Percentiles rank a stretch among this genome's conserved stretches.
Conservation (phyloP, 2,888 invertebrate genomes). For the Latrodectus hesperus region DNA sequence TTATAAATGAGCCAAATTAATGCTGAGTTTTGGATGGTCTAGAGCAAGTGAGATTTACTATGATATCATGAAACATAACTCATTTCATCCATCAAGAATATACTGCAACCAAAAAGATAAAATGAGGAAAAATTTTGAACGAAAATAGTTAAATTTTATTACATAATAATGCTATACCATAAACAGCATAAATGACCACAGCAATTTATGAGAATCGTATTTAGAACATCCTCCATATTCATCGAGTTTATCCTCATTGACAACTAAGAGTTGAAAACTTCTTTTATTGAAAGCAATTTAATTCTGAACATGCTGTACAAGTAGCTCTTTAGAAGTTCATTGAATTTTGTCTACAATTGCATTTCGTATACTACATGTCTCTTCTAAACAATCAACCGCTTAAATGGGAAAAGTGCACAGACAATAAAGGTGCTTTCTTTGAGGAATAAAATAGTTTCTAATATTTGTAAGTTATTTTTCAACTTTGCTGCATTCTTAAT, state of each 20-base stretch:
- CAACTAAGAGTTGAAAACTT: too few species aligned
- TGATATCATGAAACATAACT: background rate
- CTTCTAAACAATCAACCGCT: background rate
- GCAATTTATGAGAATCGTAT: background rate
- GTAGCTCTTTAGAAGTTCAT: background rate
- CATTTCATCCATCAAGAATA: background rate
- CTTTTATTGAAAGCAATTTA: too few species aligned
- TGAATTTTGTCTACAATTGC: too few species aligned
- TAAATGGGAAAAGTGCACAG: slow-evolving; percentile 8
- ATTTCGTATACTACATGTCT: background rate
- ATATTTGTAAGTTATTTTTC: background rate
- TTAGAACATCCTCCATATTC: background rate
- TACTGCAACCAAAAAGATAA: slow-evolving; percentile 1
- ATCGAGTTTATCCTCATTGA: too few species aligned
- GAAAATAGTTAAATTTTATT: background rate
- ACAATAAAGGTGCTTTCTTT: background rate
- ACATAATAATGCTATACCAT: background rate
- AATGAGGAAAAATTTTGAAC: background rate
- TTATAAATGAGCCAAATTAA: too few species aligned
- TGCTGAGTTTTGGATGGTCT: too few species aligned
- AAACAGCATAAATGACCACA: background rate
- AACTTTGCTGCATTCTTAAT: background rate
- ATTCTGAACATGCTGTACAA: background rate
- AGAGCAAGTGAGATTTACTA: too few species aligned
- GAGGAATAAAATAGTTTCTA: slow-evolving; percentile 7